Evolutionary conservation across 2,113 vertebrate genomes (phyloP).

Genomic region (Dolichotis patagonum): DNA sequence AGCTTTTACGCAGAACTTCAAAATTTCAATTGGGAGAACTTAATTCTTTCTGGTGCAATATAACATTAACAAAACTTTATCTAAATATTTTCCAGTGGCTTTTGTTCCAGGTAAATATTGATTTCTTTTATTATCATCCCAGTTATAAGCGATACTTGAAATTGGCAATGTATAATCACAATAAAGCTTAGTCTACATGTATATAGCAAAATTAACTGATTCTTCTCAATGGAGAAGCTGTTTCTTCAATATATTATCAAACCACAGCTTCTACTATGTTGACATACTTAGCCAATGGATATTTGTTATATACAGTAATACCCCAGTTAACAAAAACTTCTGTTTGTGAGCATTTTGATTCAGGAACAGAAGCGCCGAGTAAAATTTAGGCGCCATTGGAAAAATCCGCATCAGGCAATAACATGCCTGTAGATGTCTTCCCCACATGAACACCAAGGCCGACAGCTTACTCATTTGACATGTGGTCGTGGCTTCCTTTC

Average conservation of each 20-base stretch:
- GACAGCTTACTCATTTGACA: neutral
- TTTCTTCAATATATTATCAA: neutral
- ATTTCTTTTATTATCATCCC: neutral
- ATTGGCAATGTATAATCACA: neutral
- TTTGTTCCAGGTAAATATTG: conserved; percentile 42
- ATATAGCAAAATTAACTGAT: neutral
- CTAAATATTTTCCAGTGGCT: neutral
- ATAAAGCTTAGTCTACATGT: neutral
- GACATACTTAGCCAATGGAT: neutral
- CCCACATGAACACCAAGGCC: neutral
- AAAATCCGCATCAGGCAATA: neutral
- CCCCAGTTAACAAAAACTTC: neutral
- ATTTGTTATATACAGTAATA: neutral
- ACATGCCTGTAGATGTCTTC: neutral
- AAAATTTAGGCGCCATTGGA: neutral
- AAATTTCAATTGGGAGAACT: neutral
- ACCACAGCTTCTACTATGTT: neutral
- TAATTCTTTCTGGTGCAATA: neutral
- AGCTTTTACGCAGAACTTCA: neutral
- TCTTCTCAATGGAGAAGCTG: neutral
- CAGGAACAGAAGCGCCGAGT: neutral
- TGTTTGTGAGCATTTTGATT: neutral
- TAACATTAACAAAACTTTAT: neutral
- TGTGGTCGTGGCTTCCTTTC: neutral
- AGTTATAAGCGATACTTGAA: neutral